Base-by-base conservation (phyloP, 2,888 invertebrate species). In the Sinopyrophorus schimmeli region DNA sequence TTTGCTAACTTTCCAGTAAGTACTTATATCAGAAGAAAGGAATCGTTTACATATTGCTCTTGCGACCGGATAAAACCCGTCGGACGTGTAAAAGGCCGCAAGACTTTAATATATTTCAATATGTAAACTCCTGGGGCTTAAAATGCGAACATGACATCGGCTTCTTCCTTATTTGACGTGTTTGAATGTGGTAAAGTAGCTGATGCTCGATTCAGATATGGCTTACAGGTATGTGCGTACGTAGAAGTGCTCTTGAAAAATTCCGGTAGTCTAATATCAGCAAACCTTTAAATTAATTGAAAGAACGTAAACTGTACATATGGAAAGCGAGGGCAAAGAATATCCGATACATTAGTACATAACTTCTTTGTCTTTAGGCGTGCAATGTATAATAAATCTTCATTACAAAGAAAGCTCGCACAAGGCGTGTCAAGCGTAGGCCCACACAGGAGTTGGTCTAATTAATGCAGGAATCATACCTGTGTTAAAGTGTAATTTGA, bases 401-500 rank as follows among this genome's bases (percentile, higher is more conserved):
- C 54, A 60, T 63, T 60, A 60, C 55, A 52, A 56, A 54, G 54
- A 61, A 61, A 57, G 63, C 60, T 59, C 60, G 57, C 54, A 51
- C 53, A 57, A 60, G 64, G 65, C 64, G 63, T 64, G 58, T 47
- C 61, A 48, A 52, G 57, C 57, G 42, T 27, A 52, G 53, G 54
- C 57, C 56, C 68, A 67, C 66, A 63, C 62, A 64, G 58, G 55
- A 62, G 59, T 63, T 60, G 60, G 53, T 60, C 64, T 65, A 65
- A 66, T 66, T 65, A 68, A 63, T 61, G 58, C 59, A 48, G 57
- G 60, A 60, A 62, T 60, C 61, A 57, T 64, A 61, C 59, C 58
- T 59, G 63, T 61, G 64, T 64, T 66, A 66, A 67, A 66, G 63
- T 61, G 63, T 65, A 65, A 67, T 68, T 68, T 64, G 64, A 65